Conservation (phyloP, 37 sponge, comb jelly and placozoan genomes). For the Axinella damicornis region DNA sequence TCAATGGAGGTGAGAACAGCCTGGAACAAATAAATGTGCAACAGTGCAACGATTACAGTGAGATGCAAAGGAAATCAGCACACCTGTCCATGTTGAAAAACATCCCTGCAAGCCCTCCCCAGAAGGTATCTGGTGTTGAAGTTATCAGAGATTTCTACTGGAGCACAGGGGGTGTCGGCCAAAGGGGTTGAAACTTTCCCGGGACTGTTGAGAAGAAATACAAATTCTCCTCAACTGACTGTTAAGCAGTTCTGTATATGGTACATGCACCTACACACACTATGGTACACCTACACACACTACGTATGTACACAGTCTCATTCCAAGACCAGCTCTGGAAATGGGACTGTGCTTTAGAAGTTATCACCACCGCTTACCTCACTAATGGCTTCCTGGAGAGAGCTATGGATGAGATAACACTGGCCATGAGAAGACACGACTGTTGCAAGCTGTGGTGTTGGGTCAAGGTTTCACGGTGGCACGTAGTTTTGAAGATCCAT, state of each 20-base stretch:
- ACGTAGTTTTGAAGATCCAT: too few relatives aligned
- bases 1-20: too few relatives aligned
- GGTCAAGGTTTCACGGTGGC: too few relatives aligned
- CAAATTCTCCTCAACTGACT: neutral
- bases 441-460: slow-evolving; percentile 54
- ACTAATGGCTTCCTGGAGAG: slow-evolving; percentile 57
- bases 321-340: too few relatives aligned
- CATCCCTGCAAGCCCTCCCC: slow-evolving; percentile 44
- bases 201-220: neutral
- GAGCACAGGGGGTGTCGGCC: slow-evolving; percentile 7
- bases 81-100: slow-evolving; percentile 55
- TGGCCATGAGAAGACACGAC: slow-evolving; percentile 67
- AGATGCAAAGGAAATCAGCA: neutral
- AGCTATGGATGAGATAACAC: slow-evolving; percentile 56
- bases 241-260: neutral
- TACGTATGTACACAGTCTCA: too few relatives aligned
- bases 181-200: slow-evolving; percentile 29
- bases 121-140: slow-evolving; percentile 46
- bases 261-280: neutral
- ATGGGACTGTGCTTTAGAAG: too few relatives aligned
- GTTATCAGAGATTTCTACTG: slow-evolving; percentile 42
- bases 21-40: neutral
- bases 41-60: neutral
- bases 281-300: neutral
- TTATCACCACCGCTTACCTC: too few relatives aligned